A percentile compares a stretch with the other conserved stretches of the same genome.
phyloP scores from a whole-genome alignment of 1,140 invertebrate genomes.

The Megalopta genalis region DNA sequence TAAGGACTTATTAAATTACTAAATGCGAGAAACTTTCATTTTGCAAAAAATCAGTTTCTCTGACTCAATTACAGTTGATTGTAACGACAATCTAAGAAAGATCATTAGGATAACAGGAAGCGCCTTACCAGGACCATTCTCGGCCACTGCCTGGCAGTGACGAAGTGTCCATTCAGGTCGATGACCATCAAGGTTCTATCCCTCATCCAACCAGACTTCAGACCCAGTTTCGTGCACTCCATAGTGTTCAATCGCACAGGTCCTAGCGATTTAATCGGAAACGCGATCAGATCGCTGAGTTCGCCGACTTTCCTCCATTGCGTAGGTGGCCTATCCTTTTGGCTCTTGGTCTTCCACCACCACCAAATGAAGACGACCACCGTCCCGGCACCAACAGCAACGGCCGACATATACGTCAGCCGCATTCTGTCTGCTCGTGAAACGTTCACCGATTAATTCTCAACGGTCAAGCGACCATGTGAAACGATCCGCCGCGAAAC shows the following conservation, averaged over 20 bases:
- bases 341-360: conserved; percentile 66
- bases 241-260: conserved; percentile 69
- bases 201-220: conserved; percentile 78
- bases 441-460: conserved; percentile 23
- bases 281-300: conserved; percentile 77
- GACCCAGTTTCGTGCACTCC: conserved; percentile 78
- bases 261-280: conserved; percentile 81
- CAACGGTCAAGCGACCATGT: conserved; percentile 1
- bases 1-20: no score
- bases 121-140: conserved; percentile 79
- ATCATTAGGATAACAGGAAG: neutral
- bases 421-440: conserved; percentile 67
- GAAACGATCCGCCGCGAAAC: conserved; percentile 6
- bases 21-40: no score
- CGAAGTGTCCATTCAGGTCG: conserved; percentile 78
- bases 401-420: conserved; percentile 70
- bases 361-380: conserved; percentile 71
- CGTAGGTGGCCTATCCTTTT: conserved; percentile 63
- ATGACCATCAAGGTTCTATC: conserved; percentile 81
- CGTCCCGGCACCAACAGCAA: conserved; percentile 71
- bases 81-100: no score
- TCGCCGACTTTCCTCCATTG: conserved; percentile 80
- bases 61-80: no score
- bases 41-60: no score
- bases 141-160: conserved; percentile 80